Evolutionary conservation across 2,113 vertebrate genomes (phyloP).

Genomic region (Myiopsitta monachus): DNA sequence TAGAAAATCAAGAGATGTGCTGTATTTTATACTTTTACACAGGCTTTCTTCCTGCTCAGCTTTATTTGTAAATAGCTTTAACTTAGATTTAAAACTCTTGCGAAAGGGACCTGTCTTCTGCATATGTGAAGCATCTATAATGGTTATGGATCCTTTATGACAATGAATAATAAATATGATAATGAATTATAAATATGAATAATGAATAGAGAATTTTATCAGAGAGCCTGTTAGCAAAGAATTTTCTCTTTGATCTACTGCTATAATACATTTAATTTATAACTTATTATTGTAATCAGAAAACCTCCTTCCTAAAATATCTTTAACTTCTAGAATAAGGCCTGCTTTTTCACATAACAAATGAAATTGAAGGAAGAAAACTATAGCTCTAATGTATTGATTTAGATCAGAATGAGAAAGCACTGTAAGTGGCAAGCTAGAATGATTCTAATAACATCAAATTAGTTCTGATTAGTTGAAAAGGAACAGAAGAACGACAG

Average conservation of each 20-base stretch:
- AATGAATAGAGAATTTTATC: constrained; percentile 25
- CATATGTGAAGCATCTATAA: background rate
- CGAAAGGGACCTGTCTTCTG: background rate
- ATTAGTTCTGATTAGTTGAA: constrained; percentile 41
- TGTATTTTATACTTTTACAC: background rate
- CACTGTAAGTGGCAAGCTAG: background rate
- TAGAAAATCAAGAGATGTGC: background rate
- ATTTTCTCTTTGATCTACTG: constrained; percentile 10
- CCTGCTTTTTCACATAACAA: background rate
- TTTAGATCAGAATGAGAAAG: background rate
- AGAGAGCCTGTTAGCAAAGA: constrained; percentile 12
- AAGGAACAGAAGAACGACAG: constrained; percentile 6
- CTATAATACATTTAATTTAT: background rate
- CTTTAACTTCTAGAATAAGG: background rate
- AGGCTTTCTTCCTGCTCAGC: background rate
- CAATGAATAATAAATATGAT: constrained; percentile 8
- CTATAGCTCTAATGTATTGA: background rate
- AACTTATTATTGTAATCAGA: background rate
- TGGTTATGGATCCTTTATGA: background rate
- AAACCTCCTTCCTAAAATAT: background rate
- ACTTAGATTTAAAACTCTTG: background rate
- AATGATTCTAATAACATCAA: constrained; percentile 7
- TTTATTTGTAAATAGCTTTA: background rate
- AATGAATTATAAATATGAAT: constrained; percentile 18
- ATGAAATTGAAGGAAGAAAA: background rate